phyloP scores from a whole-genome alignment of 2,113 vertebrate species.

The Phoenicopterus ruber region DNA sequence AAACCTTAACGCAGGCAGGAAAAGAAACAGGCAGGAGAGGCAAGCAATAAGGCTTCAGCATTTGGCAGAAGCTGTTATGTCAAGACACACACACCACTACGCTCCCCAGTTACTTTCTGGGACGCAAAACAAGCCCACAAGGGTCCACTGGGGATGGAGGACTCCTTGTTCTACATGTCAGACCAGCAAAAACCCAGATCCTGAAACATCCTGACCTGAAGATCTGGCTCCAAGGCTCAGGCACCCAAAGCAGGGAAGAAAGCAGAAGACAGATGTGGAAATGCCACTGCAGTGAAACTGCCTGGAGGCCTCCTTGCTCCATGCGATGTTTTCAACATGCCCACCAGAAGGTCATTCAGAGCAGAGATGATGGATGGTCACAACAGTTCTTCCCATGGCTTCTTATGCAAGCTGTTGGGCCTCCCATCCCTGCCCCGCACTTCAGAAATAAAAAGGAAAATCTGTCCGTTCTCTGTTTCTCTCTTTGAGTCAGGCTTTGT shows the following conservation, averaged over 20 bases:
- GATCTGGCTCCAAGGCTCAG: not conserved
- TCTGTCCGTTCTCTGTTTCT: not conserved
- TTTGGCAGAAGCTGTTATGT: not conserved
- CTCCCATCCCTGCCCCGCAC: not conserved
- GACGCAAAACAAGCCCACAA: not conserved
- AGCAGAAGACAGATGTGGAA: not conserved
- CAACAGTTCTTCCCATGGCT: not conserved
- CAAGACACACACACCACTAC: not conserved
- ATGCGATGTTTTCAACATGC: not conserved
- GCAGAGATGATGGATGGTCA: not conserved
- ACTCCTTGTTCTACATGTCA: not conserved
- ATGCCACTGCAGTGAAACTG: not conserved
- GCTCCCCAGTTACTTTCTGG: not conserved
- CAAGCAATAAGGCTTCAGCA: not conserved
- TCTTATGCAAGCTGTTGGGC: not conserved
- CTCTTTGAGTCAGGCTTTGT: not conserved
- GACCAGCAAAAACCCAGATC: not conserved
- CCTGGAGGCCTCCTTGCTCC: not conserved
- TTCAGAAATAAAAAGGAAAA: not conserved
- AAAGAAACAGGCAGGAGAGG: not conserved
- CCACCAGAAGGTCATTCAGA: not conserved
- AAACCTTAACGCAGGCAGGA: not conserved
- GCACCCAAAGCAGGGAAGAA: not conserved
- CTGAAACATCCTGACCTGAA: not conserved
- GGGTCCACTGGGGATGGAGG: too few species aligned